Conservation (phyloP, 2,797 vertebrate species). For the Diceros bicornis region DNA sequence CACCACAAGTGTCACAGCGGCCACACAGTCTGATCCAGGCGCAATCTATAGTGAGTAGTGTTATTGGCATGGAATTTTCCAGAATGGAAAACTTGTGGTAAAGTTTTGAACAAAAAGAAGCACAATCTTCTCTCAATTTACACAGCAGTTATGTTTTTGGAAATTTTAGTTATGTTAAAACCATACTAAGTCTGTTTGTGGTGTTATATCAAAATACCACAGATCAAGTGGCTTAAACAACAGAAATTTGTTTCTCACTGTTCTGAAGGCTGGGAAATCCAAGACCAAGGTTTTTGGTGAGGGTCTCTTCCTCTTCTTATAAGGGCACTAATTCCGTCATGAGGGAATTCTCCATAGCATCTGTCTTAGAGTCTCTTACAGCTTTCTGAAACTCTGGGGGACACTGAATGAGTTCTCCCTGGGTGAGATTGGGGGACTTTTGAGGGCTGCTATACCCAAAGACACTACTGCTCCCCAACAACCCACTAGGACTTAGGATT, state of each 20-base stretch:
- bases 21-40: background rate
- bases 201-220: accelerated
- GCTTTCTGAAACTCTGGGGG: background rate
- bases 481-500: too few species aligned
- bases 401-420: background rate
- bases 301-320: background rate
- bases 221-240: background rate
- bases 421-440: background rate
- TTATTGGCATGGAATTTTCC: background rate
- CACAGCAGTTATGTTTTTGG: background rate
- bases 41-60: background rate
- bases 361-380: background rate
- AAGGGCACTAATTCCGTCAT: background rate
- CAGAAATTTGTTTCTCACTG: background rate
- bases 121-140: background rate
- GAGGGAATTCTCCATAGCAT: background rate
- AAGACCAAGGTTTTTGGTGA: too few species aligned
- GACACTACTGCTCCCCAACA: background rate
- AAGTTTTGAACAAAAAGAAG: background rate
- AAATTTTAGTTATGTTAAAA: background rate
- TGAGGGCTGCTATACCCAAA: background rate
- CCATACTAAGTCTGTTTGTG: background rate
- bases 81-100: background rate
- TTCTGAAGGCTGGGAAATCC: background rate
- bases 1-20: background rate